These are phyloP conservation scores for Austrofundulus limnaeus DNA, from an alignment of 2,113 vertebrate genomes.

Conservation along the genomic window DNA sequence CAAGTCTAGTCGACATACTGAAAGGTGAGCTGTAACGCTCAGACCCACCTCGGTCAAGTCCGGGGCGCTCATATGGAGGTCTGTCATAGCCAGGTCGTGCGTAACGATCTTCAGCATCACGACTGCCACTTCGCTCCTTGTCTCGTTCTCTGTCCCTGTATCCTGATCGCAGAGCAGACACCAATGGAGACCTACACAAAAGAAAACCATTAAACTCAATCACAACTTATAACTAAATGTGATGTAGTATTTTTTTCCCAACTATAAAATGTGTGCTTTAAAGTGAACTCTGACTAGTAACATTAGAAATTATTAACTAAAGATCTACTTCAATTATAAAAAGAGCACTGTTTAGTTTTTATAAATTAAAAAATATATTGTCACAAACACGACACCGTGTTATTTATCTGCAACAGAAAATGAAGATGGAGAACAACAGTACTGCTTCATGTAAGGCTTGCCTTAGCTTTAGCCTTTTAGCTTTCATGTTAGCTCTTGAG, in stretches of 20 bases:
- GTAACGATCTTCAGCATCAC: constrained; percentile 85
- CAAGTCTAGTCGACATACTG: constrained; percentile 74
- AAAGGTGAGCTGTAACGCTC: constrained; percentile 90
- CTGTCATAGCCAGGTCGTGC: constrained; percentile 88
- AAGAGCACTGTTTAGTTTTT: too few species aligned
- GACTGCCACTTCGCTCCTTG: constrained; percentile 70
- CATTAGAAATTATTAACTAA: not conserved
- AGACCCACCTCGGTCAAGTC: constrained; percentile 80
- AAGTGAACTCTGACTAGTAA: constrained; percentile 56
- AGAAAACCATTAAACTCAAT: constrained; percentile 27
- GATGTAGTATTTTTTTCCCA: constrained; percentile 69
- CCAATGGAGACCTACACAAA: constrained; percentile 72
- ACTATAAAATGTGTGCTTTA: constrained; percentile 68
- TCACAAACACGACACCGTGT: too few species aligned
- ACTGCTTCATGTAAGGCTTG: too few species aligned
- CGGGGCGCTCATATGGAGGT: constrained; percentile 82
- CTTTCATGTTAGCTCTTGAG: too few species aligned
- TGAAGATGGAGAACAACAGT: too few species aligned
- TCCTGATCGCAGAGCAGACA: constrained; percentile 75
- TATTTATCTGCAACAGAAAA: too few species aligned
- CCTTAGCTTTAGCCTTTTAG: too few species aligned
- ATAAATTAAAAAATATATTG: too few species aligned
- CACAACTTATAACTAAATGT: constrained; percentile 51
- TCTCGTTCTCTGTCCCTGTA: constrained; percentile 82
- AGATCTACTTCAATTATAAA: constrained; percentile 38